Evolutionary conservation across 2,797 vertebrate species (phyloP), one percentile per base, ranked within the genome.

Genomic region (Distichodus sexfasciatus): DNA sequence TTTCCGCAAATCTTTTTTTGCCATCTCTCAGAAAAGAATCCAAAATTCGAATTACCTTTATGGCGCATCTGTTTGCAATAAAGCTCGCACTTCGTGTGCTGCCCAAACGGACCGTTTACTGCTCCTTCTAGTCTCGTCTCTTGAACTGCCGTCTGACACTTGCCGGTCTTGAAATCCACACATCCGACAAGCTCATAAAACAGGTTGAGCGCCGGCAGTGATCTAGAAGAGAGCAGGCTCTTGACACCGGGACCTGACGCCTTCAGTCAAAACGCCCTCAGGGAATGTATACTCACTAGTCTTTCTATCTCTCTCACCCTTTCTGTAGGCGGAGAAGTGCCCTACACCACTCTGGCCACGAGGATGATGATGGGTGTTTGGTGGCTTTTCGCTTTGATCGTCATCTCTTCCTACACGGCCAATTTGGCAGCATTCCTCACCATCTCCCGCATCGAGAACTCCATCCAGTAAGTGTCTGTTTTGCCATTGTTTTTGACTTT

Each of bases 361-460:
- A 90, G 97, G 76, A 96, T 99, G 96, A 98, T 99, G 95, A 98
- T 99, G 96, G 97, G 96, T 0, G 90, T 97, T 41, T 99, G 97
- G 97, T 99, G 97, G 97, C 92, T 99, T 66, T 99, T 99, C 80
- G 97, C 97, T 66, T 87, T 99, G 71, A 98, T 99, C 53, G 97
- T 99, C 82, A 97, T 99, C 85, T 99, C 97, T 35, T 99, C 97
- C 10, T 99, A 99, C 77, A 99, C 97, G 0, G 97, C 97, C 71
- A 99, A 98, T 82, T 92, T 99, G 26, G 96, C 97, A 26, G 97
- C 97, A 65, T 98, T 99, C 83, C 95, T 98, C 80, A 99, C 97
- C 79, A 95, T 99, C 86, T 94, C 95, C 4, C 95, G 95, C 75
- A 99, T 98, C 40, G 97, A 98, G 88, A 98, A 92, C 87, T 97